Evolutionary conservation across 2,797 vertebrate species (phyloP), one percentile per base, ranked within the genome.

Genomic region (Natrix natrix): DNA sequence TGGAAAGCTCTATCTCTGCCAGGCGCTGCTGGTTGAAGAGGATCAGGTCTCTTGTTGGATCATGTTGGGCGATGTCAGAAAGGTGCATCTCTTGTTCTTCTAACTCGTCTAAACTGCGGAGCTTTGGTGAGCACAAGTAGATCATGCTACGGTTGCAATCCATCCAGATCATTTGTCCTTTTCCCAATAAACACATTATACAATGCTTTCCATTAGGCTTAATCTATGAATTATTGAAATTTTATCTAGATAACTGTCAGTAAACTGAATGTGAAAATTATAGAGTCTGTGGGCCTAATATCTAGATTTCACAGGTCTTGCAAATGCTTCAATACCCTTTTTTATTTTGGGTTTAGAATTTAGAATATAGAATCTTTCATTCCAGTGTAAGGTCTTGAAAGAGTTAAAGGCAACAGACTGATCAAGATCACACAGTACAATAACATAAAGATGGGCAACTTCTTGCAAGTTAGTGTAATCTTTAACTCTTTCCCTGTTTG

Each of bases 161-260:
- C 98, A 98, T 98, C 98, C 98, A 98, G 94, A 98, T 92, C 98
- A 98, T 98, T 96, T 98, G 97, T 86, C 97, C 98, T 98, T 95
- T 59, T 66, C 26, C 37, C 22, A 57, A 37, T 4, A 3, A 87
- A 22, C 0, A 2, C 12, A 61, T 20, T 16, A 78, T 8, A 66
- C 61, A 57, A 28, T 59, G 55, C 59, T 48, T 28, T 74, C n/a
- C 37, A n/a, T 16, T 20, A n/a, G 26, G 20, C 8, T 69, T 87
- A 60, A 89, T 11, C 4, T 37, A 78, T 37, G 56, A 86, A 14
- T 61, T 11, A 32, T 5, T 1, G 5, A 16, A 56, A 83, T 56
- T 48, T 63, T 90, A 37, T 13, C 17, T 63, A 20, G 74, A 66
- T 55, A 54, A 14, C 59, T 52, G 26, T 43, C 26, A n/a, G 22